phyloP scores from a whole-genome alignment of 2,888 invertebrate genomes.

The Pardosa pseudoannulata region DNA sequence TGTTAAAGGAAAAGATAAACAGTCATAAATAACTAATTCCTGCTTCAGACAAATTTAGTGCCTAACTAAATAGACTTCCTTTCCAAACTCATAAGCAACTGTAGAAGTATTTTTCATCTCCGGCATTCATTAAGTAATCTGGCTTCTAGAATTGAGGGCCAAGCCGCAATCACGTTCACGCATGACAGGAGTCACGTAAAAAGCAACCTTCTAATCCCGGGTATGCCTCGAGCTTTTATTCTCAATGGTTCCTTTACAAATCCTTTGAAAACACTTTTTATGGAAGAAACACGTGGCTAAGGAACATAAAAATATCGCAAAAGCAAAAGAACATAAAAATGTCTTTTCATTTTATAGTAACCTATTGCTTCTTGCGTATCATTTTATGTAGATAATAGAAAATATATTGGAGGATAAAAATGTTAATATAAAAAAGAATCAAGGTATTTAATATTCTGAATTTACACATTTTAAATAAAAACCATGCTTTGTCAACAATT shows the following conservation, averaged over 20 bases:
- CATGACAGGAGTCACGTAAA: constrained; percentile 7
- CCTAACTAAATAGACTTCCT: too few relatives aligned
- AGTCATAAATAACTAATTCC: too few relatives aligned
- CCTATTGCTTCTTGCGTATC: constrained; percentile 35
- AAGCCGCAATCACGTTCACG: neutral
- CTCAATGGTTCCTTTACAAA: constrained; percentile 12
- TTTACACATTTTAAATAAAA: too few relatives aligned
- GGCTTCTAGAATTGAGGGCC: neutral
- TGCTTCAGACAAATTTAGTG: too few relatives aligned
- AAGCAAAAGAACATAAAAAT: constrained; percentile 37
- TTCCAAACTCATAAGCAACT: too few relatives aligned
- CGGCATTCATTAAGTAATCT: neutral
- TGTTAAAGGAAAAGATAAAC: too few relatives aligned
- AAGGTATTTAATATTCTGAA: too few relatives aligned
- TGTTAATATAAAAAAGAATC: neutral
- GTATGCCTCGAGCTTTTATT: neutral
- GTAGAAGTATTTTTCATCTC: neutral
- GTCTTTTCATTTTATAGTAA: constrained; percentile 55
- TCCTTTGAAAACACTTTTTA: constrained; percentile 36
- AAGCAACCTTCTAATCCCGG: neutral
- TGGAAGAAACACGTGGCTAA: constrained; percentile 57
- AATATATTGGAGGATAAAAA: neutral
- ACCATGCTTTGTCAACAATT: too few relatives aligned
- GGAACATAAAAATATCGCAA: constrained; percentile 44
- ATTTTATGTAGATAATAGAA: constrained; percentile 53